phyloP scores from a whole-genome alignment of 2,797 vertebrate genomes.

The Anabacerthia variegaticeps region DNA sequence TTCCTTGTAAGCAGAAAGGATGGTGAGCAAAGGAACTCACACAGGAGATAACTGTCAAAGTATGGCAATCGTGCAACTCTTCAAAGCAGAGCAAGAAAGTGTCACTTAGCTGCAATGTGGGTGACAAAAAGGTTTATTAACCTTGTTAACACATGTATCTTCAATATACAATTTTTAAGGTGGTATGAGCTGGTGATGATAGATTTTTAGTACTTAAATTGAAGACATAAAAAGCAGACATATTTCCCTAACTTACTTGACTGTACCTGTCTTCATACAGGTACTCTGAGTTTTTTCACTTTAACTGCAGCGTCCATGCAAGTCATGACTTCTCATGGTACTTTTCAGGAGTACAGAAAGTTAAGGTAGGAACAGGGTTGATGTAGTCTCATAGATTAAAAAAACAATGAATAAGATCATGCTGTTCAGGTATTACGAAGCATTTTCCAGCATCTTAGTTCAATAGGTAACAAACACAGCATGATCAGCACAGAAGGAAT shows the following conservation, averaged over 20 bases:
- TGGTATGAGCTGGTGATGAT: not conserved
- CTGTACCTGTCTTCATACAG: not conserved
- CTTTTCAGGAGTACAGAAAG: not conserved
- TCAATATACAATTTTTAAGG: not conserved
- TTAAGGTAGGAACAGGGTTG: not conserved
- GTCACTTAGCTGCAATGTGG: not conserved
- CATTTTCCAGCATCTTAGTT: not conserved
- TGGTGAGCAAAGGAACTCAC: not conserved
- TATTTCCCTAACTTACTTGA: conserved; percentile 43
- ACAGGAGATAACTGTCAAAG: not conserved
- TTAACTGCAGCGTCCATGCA: not conserved
- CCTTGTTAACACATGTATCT: not conserved
- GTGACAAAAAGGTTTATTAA: not conserved
- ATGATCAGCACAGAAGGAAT: not conserved
- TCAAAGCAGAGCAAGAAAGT: not conserved
- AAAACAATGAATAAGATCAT: not conserved
- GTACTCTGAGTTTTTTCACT: not conserved
- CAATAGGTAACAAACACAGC: not conserved
- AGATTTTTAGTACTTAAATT: conserved; percentile 25
- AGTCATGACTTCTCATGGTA: not conserved
- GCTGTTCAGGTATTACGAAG: not conserved
- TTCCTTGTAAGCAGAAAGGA: not conserved
- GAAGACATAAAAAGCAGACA: conserved; percentile 10
- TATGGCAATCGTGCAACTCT: not conserved
- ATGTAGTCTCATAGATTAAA: not conserved